Conservation (phyloP, 2,797 vertebrate species). For the Hippoglossus hippoglossus region DNA sequence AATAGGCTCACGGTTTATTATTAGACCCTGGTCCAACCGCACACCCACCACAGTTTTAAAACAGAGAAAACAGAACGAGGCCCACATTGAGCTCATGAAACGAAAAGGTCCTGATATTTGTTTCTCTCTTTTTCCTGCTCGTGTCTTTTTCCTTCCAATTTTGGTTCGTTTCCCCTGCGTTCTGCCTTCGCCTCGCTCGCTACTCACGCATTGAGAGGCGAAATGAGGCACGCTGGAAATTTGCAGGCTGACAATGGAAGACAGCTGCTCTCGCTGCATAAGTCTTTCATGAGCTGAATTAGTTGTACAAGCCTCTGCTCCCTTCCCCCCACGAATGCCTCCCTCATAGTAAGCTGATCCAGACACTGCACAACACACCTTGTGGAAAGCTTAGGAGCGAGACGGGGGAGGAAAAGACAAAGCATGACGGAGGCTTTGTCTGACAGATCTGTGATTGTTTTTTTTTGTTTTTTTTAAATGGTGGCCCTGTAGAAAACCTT, state of each 20-base stretch:
- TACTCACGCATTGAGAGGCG: conserved; percentile 80
- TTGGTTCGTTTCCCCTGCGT: conserved; percentile 67
- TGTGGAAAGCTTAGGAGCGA: conserved; percentile 69
- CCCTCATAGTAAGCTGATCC: conserved; percentile 67
- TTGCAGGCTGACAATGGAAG: conserved; percentile 86
- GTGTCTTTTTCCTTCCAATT: conserved; percentile 36
- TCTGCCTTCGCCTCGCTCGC: conserved; percentile 58
- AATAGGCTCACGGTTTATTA: conserved; percentile 79
- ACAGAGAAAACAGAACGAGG: conserved; percentile 47
- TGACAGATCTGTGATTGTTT: conserved; percentile 75
- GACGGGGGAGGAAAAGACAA: conserved; percentile 64
- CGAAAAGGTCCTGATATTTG: conserved; percentile 60
- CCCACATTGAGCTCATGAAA: conserved; percentile 42
- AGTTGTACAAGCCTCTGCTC: conserved; percentile 78
- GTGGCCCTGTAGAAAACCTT: conserved; percentile 36
- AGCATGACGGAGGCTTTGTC: conserved; percentile 80
- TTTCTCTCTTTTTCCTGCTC: conserved; percentile 39
- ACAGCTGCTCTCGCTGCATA: conserved; percentile 86
- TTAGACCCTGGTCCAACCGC: conserved; percentile 73
- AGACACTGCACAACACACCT: conserved; percentile 75
- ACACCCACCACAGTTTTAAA: conserved; percentile 63
- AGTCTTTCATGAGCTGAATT: conserved; percentile 88
- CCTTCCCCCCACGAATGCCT: conserved; percentile 72
- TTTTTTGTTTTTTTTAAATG: conserved; percentile 43
- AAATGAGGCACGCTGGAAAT: conserved; percentile 87